phyloP scores from a whole-genome alignment of 2,888 invertebrate species.

The Cinara cedri region DNA sequence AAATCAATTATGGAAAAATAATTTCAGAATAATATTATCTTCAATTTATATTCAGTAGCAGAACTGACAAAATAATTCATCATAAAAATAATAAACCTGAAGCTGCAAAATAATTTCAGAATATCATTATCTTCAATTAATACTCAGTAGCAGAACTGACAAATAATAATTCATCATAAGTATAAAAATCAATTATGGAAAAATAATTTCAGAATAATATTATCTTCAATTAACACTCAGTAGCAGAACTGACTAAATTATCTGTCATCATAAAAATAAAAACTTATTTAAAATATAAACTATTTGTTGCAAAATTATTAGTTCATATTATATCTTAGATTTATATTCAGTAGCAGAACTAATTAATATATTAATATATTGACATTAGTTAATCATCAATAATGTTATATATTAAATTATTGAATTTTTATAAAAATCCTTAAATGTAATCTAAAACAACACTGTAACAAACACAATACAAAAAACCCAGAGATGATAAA shows the following conservation, averaged over 20 bases:
- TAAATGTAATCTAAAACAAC: not conserved
- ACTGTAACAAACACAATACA: not conserved
- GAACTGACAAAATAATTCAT: conserved; percentile 12
- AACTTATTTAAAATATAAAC: not conserved
- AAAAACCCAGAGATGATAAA: not conserved
- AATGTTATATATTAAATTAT: not conserved
- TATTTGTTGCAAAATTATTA: not conserved
- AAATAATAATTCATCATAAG: not conserved
- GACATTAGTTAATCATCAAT: conserved; percentile 36
- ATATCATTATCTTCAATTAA: not conserved
- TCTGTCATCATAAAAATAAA: conserved; percentile 18
- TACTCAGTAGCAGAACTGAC: conserved; percentile 36
- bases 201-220: not conserved
- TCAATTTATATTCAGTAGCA: not conserved
- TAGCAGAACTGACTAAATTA: conserved; percentile 31
- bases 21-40: not conserved
- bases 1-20: not conserved
- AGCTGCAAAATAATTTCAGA: not conserved
- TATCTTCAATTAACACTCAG: conserved; percentile 3
- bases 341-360: conserved; percentile 51
- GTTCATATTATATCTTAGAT: conserved; percentile 27
- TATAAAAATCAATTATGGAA: no score
- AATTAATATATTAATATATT: conserved; percentile 17
- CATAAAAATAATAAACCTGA: not conserved
- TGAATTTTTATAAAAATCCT: not conserved